phyloP scores from a whole-genome alignment of 2,888 invertebrate species.

The Amblyjoppa proteus region DNA sequence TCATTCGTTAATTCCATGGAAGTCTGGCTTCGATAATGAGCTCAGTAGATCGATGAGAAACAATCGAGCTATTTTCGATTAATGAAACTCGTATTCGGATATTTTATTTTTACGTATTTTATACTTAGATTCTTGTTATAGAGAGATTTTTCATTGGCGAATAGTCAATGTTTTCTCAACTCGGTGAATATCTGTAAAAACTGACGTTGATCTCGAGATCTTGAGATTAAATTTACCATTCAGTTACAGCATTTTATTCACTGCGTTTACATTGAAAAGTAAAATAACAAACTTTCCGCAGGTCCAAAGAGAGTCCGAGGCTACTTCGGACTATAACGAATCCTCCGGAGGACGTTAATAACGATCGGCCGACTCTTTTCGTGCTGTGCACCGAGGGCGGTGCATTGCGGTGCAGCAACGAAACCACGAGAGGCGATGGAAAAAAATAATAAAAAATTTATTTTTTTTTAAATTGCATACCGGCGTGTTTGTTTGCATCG shows the following conservation, averaged over 20 bases:
- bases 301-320: constrained; percentile 12
- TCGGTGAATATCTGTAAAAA: background rate
- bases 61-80: background rate
- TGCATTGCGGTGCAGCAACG: constrained; percentile 49
- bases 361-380: constrained; percentile 35
- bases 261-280: background rate
- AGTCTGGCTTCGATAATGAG: background rate
- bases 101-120: background rate
- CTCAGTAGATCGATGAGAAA: background rate
- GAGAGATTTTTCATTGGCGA: background rate
- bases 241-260: background rate
- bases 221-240: background rate
- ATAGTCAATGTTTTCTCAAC: background rate
- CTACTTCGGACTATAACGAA: constrained; percentile 40
- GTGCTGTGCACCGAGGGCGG: constrained; percentile 25
- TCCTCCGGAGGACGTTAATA: constrained; percentile 54
- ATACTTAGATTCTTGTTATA: background rate
- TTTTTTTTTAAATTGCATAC: constrained; percentile 60
- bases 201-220: background rate
- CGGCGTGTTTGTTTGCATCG: constrained; percentile 29
- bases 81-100: background rate
- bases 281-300: background rate
- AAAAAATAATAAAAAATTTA: constrained; percentile 1
- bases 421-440: constrained; percentile 45
- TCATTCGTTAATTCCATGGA: constrained; percentile 1